Conservation (phyloP, 2,888 invertebrate species). For the Odontocerum albicorne region DNA sequence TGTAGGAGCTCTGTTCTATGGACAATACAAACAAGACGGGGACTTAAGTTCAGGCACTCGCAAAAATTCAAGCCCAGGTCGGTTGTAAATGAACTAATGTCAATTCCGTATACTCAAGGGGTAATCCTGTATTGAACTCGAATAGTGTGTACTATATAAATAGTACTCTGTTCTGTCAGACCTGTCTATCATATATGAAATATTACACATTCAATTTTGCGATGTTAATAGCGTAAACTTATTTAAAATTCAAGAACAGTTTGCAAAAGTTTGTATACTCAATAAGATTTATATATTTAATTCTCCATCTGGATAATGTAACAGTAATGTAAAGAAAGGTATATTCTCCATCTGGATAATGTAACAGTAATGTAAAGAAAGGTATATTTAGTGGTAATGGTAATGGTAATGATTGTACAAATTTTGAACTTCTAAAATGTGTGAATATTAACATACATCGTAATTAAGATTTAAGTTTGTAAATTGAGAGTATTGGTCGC, state of each 20-base stretch:
- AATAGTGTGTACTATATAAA: constrained; percentile 19
- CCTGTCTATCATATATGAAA: constrained; percentile 33
- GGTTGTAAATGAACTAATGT: too few relatives aligned
- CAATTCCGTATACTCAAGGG: too few relatives aligned
- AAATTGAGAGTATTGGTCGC: constrained; percentile 36
- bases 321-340: constrained; percentile 28
- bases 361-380: constrained; percentile 11
- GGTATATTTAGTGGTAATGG: too few relatives aligned
- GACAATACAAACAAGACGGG: too few relatives aligned
- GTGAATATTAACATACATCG: constrained; percentile 25
- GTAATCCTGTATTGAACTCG: neutral
- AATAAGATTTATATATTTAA: constrained; percentile 8
- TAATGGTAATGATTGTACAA: constrained; percentile 36
- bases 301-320: constrained; percentile 16
- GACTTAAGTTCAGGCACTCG: too few relatives aligned
- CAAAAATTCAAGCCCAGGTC: too few relatives aligned
- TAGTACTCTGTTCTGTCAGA: too few relatives aligned
- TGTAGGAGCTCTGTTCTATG: too few relatives aligned
- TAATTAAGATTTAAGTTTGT: constrained; percentile 29
- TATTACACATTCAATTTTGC: constrained; percentile 32
- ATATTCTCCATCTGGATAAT: constrained; percentile 16
- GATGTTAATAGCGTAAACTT: constrained; percentile 25
- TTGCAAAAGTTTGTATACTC: constrained; percentile 29
- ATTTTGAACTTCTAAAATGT: constrained; percentile 36
- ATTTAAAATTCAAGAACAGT: constrained; percentile 22